Percentiles rank a stretch among this genome's conserved stretches.
These are phyloP conservation scores for Laodelphax striatellus DNA, from an alignment of 1,140 invertebrate species.

Conservation along the genomic window DNA sequence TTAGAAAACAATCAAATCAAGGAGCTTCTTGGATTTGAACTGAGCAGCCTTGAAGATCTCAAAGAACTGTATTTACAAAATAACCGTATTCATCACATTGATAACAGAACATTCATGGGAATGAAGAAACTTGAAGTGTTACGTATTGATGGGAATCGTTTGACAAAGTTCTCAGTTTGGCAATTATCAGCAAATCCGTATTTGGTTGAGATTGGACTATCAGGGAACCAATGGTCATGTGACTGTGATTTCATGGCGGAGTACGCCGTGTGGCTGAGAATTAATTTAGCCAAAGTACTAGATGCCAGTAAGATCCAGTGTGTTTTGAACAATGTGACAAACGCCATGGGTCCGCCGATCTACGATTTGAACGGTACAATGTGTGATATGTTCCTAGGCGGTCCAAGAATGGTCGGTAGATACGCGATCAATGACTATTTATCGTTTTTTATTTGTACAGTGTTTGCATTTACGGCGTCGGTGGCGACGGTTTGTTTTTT, in stretches of 20 bases:
- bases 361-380: constrained; percentile 55
- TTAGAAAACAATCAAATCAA: constrained; percentile 75
- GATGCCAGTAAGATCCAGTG: constrained; percentile 28
- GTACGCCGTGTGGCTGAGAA: constrained; percentile 62
- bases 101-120: constrained; percentile 71
- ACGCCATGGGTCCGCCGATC: constrained; percentile 42
- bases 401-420: constrained; percentile 45
- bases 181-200: constrained; percentile 58
- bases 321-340: constrained; percentile 26
- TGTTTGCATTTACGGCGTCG: constrained; percentile 57
- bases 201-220: constrained; percentile 62
- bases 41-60: constrained; percentile 66
- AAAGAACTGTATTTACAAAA: constrained; percentile 77
- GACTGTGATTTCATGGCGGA: constrained; percentile 71
- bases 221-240: constrained; percentile 83
- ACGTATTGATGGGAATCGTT: constrained; percentile 70
- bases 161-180: constrained; percentile 70
- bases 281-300: constrained; percentile 49
- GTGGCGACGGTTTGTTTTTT: constrained; percentile 57
- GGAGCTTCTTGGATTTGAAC: constrained; percentile 68
- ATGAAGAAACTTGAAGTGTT: constrained; percentile 71
- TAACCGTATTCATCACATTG: constrained; percentile 72
- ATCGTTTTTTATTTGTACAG: constrained; percentile 59
- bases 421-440: constrained; percentile 69
- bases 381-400: constrained; percentile 41